These are phyloP conservation scores for Epistrophe eligans DNA, from an alignment of 2,888 invertebrate species.

Conservation along the genomic window DNA sequence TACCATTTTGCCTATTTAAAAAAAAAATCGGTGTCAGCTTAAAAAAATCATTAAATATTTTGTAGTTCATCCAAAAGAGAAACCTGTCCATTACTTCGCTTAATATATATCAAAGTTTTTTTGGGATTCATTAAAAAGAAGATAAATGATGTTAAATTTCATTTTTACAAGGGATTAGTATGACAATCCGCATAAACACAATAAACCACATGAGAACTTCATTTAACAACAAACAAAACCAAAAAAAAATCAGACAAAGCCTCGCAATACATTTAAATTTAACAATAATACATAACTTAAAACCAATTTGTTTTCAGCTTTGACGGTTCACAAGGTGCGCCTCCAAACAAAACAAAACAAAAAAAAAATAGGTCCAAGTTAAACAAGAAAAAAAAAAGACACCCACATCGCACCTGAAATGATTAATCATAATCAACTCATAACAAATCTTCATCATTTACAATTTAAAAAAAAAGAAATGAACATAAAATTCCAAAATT, in stretches of 20 bases:
- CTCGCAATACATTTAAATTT: not conserved
- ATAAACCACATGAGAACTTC: slow-evolving; percentile 65
- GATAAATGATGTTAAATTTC: slow-evolving; percentile 58
- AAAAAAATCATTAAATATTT: too few species aligned
- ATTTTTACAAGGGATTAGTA: slow-evolving; percentile 66
- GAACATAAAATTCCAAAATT: slow-evolving; percentile 25
- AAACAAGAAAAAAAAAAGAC: slow-evolving; percentile 37
- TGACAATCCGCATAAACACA: slow-evolving; percentile 63
- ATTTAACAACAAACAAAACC: slow-evolving; percentile 34
- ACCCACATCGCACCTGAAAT: slow-evolving; percentile 74
- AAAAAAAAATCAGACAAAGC: slow-evolving; percentile 1
- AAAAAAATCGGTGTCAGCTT: too few species aligned
- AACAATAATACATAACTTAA: slow-evolving; percentile 6
- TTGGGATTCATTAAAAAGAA: slow-evolving; percentile 52
- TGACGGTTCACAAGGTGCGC: slow-evolving; percentile 48
- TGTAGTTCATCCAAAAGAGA: not conserved
- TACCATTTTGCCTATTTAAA: too few species aligned
- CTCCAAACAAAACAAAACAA: not conserved
- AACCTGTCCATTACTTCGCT: slow-evolving; percentile 13
- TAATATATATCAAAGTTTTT: not conserved
- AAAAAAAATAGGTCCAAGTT: slow-evolving; percentile 28
- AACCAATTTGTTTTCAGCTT: slow-evolving; percentile 67
- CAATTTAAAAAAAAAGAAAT: not conserved
- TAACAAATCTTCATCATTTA: slow-evolving; percentile 49
- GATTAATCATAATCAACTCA: slow-evolving; percentile 71